Percentiles rank a stretch among this genome's conserved stretches.
phyloP scores from a whole-genome alignment of 2,797 vertebrate species.

The Ataeniobius toweri region DNA sequence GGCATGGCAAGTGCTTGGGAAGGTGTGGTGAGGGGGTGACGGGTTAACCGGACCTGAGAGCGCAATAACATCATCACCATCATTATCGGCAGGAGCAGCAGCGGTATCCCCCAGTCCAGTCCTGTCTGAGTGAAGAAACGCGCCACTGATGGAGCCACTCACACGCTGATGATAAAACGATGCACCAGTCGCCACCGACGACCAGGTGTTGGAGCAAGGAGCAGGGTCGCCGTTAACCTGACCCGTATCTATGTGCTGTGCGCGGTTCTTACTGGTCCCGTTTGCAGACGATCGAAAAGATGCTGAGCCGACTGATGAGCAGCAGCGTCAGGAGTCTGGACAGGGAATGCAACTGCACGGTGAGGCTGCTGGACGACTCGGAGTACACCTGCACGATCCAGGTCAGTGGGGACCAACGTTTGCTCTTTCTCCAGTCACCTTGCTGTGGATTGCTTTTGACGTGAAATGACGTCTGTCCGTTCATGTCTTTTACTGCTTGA shows the following conservation, averaged over 20 bases:
- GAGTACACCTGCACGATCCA: slow-evolving; percentile 97
- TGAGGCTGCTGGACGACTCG: slow-evolving; percentile 95
- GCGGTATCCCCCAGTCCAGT: slow-evolving; percentile 6
- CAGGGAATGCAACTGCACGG: slow-evolving; percentile 94
- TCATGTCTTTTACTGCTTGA: background rate
- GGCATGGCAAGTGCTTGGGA: slow-evolving; percentile 57
- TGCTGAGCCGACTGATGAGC: slow-evolving; percentile 97
- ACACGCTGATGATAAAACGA: slow-evolving; percentile 50
- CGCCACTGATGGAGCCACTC: slow-evolving; percentile 25
- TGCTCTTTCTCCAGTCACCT: slow-evolving; percentile 38
- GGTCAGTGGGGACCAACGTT: slow-evolving; percentile 80
- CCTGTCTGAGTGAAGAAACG: slow-evolving; percentile 34
- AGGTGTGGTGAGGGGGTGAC: slow-evolving; percentile 51
- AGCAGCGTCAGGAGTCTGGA: slow-evolving; percentile 97
- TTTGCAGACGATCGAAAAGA: slow-evolving; percentile 82
- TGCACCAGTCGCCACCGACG: slow-evolving; percentile 59
- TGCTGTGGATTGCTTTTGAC: slow-evolving; percentile 12
- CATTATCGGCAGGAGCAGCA: slow-evolving; percentile 8
- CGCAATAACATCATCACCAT: slow-evolving; percentile 10
- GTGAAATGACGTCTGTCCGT: slow-evolving; percentile 4
- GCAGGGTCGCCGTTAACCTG: slow-evolving; percentile 59
- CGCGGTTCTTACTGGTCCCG: slow-evolving; percentile 66
- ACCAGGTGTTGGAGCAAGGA: slow-evolving; percentile 67
- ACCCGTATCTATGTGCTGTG: slow-evolving; percentile 56
- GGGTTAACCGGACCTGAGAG: slow-evolving; percentile 52